These are phyloP conservation scores for Campopleginae sp. DNA, from an alignment of 2,888 invertebrate genomes.

Conservation along the genomic window DNA sequence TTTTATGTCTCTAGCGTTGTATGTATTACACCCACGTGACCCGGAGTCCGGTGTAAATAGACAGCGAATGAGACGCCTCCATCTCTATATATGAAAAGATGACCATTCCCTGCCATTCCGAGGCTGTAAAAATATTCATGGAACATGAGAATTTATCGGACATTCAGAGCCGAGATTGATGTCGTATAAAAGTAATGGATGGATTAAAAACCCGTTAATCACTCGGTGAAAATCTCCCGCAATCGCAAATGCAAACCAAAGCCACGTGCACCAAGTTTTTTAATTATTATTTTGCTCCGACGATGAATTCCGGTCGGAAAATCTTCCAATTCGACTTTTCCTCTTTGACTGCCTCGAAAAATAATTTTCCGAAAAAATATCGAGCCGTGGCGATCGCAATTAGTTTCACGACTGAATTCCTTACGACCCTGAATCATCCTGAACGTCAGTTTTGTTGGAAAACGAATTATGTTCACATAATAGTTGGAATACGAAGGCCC, in stretches of 20 bases:
- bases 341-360: background rate
- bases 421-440: no score
- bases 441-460: background rate
- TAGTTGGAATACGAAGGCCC: background rate
- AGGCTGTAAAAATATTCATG: background rate
- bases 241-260: no score
- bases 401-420: background rate
- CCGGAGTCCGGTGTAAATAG: background rate
- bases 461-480: background rate
- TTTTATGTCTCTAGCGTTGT: background rate
- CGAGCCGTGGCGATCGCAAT: background rate
- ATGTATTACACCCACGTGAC: background rate
- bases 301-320: background rate
- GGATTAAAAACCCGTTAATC: background rate
- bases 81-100: background rate
- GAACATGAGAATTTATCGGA: background rate
- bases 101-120: background rate
- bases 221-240: background rate
- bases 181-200: background rate
- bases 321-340: background rate
- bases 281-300: background rate
- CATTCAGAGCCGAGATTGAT: background rate
- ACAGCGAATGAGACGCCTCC: background rate
- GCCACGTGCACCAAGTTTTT: no score
- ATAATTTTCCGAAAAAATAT: background rate